Evolutionary conservation across 2,113 vertebrate species (phyloP), one percentile per base, ranked within the genome.

Genomic region (Dendrocopos noguchii): DNA sequence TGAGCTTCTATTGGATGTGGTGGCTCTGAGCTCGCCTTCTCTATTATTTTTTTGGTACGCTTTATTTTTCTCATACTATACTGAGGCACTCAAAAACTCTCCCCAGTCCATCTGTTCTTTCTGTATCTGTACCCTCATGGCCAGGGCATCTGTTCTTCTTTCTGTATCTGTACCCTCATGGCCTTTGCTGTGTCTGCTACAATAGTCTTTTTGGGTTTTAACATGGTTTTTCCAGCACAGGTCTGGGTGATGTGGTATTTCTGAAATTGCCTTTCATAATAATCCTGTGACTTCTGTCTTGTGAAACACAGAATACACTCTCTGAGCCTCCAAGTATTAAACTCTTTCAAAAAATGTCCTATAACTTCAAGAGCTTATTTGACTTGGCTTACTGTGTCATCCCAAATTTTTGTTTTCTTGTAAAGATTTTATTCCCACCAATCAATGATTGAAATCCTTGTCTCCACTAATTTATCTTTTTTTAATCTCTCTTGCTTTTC

Each of bases 221-320:
- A 93, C 77, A 65, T 50, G 20, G 17, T 68, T 95, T 94, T 94
- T 90, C 50, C 34, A 75, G 33, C 18, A 21, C n/a, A 21, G 31
- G n/a, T 46, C 70, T 81, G 13, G 31, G 39, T 75, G 64, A 68
- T 75, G 33, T 0, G 7, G 10, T 42, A 47, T 56, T 84, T 79
- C 57, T 88, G 61, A 86, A 94, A 84, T 86, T 88, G 65, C 50
- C 57, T 90, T 67, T 90, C 65, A 56, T 81, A 77, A 65, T 56
- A 80, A 75, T 86, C 28, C 57, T 33, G 7, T 80, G 47, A 64
- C 65, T 91, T 82, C 15, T 55, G 50, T 50, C 80, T 60, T 90
- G 28, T 85, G 71, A 95, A 83, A 74, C 25, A 15, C 33, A 44
- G 47, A 77, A 85, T 47, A 44, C 24, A 80, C 25, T 64, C 29